phyloP scores from a whole-genome alignment of 2,888 invertebrate species.

The Cantharis rustica region DNA sequence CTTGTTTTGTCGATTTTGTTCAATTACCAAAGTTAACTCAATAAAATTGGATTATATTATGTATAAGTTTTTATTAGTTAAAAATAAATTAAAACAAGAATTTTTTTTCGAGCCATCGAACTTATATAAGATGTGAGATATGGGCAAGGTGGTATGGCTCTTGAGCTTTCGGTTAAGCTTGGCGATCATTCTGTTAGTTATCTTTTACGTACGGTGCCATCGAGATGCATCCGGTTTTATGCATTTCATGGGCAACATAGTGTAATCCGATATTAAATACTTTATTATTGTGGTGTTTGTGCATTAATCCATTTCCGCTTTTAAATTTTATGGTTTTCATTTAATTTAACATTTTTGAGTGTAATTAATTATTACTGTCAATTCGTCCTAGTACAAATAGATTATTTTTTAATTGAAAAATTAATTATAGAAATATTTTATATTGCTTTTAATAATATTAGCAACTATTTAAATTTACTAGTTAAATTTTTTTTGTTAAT shows the following conservation, averaged over 20 bases:
- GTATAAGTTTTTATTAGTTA: neutral
- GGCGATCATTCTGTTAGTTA: neutral
- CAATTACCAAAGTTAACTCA: neutral
- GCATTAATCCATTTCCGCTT: neutral
- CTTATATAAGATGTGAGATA: constrained; percentile 10
- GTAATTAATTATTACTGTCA: neutral
- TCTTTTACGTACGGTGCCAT: neutral
- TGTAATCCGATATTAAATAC: constrained; percentile 1
- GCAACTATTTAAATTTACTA: too few species aligned
- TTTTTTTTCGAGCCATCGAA: neutral
- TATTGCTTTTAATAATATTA: neutral
- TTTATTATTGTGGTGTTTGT: neutral
- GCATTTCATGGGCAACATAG: neutral
- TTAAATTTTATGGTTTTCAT: neutral
- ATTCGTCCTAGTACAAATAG: neutral
- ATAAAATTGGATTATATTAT: neutral
- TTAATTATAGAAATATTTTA: neutral
- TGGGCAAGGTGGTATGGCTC: constrained; percentile 8
- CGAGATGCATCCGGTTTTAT: neutral
- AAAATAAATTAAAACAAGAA: neutral
- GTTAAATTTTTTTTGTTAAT: neutral
- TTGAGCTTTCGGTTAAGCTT: constrained; percentile 3
- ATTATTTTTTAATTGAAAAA: neutral
- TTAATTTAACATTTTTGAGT: neutral
- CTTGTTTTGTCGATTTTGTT: neutral